Evolutionary conservation across 2,113 vertebrate species (phyloP), one percentile per base, ranked within the genome.

Genomic region (Lutjanus erythropterus): DNA sequence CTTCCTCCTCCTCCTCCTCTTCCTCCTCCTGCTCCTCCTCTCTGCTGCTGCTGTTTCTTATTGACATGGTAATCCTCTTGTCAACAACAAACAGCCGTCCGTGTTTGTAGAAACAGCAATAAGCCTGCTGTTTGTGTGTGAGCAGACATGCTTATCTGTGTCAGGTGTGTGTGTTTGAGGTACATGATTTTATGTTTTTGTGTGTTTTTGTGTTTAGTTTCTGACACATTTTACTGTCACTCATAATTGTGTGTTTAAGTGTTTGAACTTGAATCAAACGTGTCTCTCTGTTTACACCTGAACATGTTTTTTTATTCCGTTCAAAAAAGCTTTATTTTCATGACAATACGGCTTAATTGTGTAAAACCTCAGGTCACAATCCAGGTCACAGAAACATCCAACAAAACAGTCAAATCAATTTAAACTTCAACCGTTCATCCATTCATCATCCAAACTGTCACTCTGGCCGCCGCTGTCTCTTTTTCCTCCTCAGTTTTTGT

Each of bases 61-160:
- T 85, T 84, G 85, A 87, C 87, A 42, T 27, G 60, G 10, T 91
- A 84, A 88, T 89, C 87, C 85, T 80, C 78, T 77, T 80, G 89
- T 89, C 87, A 79, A 85, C 59, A 81, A 52, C 81, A 65, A 78
- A 64, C 79, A 9, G 60, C 65, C 3, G 72, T 29, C 21, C 27
- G 80, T 71, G 72, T 88, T 84, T 80, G 74, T 65, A 37, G 73
- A 64, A 86, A 71, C 83, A 33, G 55, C 61, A 55, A 37, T 81
- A 74, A 88, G 74, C 80, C 55, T 0, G 4, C 23, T 77, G 75
- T 60, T 49, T 55, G 74, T 69, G 65, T 69, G 37, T 31, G 56
- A 61, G 59, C 59, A 55, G 53, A 19, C 71, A 29, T 23, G 44
- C 55, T 78, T 83, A 75, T 78, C 70, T 74, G 21, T 23, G 44